Evolutionary conservation across 23 tunicate genomes (phyloP).

Genomic region (Styela clava): DNA sequence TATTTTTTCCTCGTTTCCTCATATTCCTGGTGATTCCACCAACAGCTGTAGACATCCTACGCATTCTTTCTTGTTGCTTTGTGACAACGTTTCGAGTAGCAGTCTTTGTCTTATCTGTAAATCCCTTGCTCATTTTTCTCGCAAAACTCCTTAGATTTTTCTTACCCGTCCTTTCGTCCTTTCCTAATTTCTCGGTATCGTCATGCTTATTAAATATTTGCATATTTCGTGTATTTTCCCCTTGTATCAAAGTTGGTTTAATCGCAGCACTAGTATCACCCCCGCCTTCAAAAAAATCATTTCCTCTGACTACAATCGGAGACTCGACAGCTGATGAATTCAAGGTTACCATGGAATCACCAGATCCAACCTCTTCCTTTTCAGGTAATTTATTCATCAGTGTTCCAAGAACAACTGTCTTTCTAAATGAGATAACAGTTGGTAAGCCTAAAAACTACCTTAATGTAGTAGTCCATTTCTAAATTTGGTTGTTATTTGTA

Average conservation of each 20-base stretch:
- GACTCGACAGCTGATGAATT: not conserved
- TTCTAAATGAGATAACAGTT: not conserved
- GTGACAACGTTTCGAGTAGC: not conserved
- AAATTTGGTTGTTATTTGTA: too few relatives aligned
- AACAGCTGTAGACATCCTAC: not conserved
- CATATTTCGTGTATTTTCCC: not conserved
- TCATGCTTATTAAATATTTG: not conserved
- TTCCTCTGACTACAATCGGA: not conserved
- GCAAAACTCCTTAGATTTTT: not conserved
- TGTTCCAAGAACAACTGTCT: conserved; percentile 28
- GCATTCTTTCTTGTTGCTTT: not conserved
- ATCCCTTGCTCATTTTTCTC: not conserved
- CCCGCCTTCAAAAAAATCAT: not conserved
- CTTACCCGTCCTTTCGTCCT: not conserved
- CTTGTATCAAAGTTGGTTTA: not conserved
- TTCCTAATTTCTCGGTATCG: not conserved
- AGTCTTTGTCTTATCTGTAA: not conserved
- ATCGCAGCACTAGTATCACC: not conserved
- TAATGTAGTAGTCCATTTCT: too few relatives aligned
- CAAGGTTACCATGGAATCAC: conserved; percentile 20
- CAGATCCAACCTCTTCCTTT: conserved; percentile 17
- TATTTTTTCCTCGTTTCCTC: not conserved
- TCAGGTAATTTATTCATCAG: not conserved
- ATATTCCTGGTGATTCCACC: not conserved
- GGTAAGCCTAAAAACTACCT: too few relatives aligned